Percentiles rank a stretch among this genome's conserved stretches.
phyloP scores from a whole-genome alignment of 2,888 invertebrate genomes.

The Cecidostiba fungosa region DNA sequence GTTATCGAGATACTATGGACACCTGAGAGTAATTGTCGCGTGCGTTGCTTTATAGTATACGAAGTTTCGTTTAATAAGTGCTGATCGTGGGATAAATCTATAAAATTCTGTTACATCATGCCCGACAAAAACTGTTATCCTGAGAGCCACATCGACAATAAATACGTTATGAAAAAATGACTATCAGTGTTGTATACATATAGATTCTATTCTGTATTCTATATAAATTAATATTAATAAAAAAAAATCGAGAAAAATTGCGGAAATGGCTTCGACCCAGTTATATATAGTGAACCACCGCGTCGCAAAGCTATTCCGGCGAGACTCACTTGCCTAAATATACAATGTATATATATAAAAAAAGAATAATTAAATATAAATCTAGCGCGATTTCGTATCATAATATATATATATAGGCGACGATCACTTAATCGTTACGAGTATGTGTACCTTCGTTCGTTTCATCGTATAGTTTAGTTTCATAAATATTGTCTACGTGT shows the following conservation, averaged over 20 bases:
- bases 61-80: neutral
- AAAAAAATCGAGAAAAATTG: slow-evolving; percentile 57
- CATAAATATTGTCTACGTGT: slow-evolving; percentile 79
- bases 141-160: slow-evolving; percentile 6
- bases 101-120: neutral
- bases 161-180: slow-evolving; percentile 55
- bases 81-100: neutral
- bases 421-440: slow-evolving; percentile 57
- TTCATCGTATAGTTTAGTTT: slow-evolving; percentile 71
- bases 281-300: neutral
- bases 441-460: slow-evolving; percentile 63
- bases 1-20: neutral
- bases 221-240: slow-evolving; percentile 37
- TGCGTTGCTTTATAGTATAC: neutral
- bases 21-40: too few relatives aligned
- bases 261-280: slow-evolving; percentile 26
- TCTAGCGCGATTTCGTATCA: slow-evolving; percentile 42
- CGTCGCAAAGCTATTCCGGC: slow-evolving; percentile 30
- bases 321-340: slow-evolving; percentile 22
- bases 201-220: slow-evolving; percentile 42
- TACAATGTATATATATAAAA: slow-evolving; percentile 24
- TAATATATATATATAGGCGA: slow-evolving; percentile 50
- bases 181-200: slow-evolving; percentile 45
- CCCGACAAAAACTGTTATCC: slow-evolving; percentile 4
- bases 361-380: slow-evolving; percentile 52